Evolutionary conservation across 2,113 vertebrate species (phyloP), one percentile per base, ranked within the genome.

Genomic region (Sinocyclocheilus anshuiensis): DNA sequence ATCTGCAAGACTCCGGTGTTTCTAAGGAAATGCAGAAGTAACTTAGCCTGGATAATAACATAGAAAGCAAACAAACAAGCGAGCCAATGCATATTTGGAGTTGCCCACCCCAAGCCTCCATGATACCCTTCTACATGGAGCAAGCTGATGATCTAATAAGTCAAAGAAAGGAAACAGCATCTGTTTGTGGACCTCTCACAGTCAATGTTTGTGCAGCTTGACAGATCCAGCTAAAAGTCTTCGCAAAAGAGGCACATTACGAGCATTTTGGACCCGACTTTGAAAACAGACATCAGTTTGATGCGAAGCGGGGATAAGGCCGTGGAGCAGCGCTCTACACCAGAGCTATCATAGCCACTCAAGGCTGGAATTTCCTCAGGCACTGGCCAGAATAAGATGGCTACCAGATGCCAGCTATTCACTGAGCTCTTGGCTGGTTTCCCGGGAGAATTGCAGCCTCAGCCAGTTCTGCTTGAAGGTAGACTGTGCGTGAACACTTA

Each of bases 321-420:
- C 26, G 78, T 83, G 83, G 53, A 78, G 72, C 45, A 6, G 53
- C 29, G 18, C 80, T 67, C 48, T 61, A 71, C 53, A 42, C 39
- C 42, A 78, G 11, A 81, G 57, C 69, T 78, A 87, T 85, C 88
- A 42, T 22, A 45, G 83, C 81, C 42, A 80, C 81, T 42, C 29
- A 74, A 59, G 59, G 29, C 39, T 86, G 82, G 84, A 89, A 88
- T 90, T 90, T 89, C 88, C 88, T 86, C 69, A 90, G 88, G 74
- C 82, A 61, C 55, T 71, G 72, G 77, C 81, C 82, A 87, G 84
- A 36, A 85, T 77, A 85, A 89, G 86, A 90, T 90, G 89, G 84
- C 81, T 90, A 84, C 89, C 89, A 89, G 84, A 88, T 90, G 89
- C 81, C 88, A 89, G 89, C 81, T 89, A 77, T 90, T 90, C 53